Conservation (phyloP, 2,888 invertebrate species). For the Dasysyrphus tricinctus region DNA sequence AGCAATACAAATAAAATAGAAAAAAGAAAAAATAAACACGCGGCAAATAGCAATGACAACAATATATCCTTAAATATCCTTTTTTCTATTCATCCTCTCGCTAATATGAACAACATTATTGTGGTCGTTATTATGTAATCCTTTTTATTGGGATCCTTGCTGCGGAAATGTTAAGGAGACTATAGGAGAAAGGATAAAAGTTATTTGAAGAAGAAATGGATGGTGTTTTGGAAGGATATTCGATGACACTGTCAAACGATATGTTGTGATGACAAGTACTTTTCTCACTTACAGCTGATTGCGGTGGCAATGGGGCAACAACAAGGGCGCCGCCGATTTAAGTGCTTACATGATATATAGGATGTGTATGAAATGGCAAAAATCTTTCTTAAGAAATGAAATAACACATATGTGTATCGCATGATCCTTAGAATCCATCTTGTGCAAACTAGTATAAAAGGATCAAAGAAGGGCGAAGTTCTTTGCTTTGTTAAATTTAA, state of each 20-base stretch:
- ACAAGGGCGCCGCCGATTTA: constrained; percentile 38
- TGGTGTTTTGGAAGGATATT: constrained; percentile 15
- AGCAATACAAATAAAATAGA: constrained; percentile 20
- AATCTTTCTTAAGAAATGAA: constrained; percentile 26
- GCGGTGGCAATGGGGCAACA: constrained; percentile 49
- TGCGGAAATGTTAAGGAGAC: neutral
- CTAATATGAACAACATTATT: constrained; percentile 66
- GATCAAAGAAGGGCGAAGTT: neutral
- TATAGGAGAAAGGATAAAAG: neutral
- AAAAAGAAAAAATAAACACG: constrained; percentile 34
- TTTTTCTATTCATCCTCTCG: constrained; percentile 51
- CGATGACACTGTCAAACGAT: constrained; percentile 36
- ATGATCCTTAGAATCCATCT: neutral
- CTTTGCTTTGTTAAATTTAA: neutral
- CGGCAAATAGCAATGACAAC: constrained; percentile 54
- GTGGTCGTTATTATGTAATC: constrained; percentile 71
- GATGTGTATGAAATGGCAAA: neutral
- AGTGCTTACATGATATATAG: constrained; percentile 26
- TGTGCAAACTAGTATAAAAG: neutral
- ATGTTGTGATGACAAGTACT: constrained; percentile 38
- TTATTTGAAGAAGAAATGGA: constrained; percentile 15
- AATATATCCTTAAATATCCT: constrained; percentile 51
- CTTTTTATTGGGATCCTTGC: constrained; percentile 58
- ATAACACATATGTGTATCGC: constrained; percentile 12
- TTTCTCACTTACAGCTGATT: constrained; percentile 60